Conservation (phyloP, 2,888 invertebrate species). For the Polietes domitor region DNA sequence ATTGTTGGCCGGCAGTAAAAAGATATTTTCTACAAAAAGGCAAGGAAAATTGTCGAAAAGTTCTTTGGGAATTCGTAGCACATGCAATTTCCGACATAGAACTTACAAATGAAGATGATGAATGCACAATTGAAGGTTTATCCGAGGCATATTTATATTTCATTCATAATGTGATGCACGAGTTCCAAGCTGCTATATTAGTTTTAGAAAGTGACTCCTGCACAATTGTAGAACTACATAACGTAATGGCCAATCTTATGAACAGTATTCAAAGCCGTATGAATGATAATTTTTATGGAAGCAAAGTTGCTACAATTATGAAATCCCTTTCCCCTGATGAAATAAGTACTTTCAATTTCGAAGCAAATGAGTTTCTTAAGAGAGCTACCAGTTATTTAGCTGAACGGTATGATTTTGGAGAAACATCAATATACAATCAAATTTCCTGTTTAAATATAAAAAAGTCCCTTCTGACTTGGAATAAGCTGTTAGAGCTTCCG, state of each 20-base stretch:
- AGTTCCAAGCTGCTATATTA: background rate
- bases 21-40: slow-evolving; percentile 43
- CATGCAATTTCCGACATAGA: slow-evolving; percentile 35
- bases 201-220: slow-evolving; percentile 31
- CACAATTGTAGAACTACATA: background rate
- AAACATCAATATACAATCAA: background rate
- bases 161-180: slow-evolving; percentile 31
- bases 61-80: slow-evolving; percentile 51
- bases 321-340: background rate
- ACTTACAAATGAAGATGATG: background rate
- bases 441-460: background rate
- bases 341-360: background rate
- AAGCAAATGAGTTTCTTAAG: background rate
- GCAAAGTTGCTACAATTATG: background rate
- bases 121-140: too few relatives aligned
- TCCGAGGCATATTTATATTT: slow-evolving; percentile 30
- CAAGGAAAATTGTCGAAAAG: slow-evolving; percentile 42
- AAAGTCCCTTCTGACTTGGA: background rate
- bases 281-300: background rate
- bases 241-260: background rate
- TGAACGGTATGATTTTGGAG: background rate
- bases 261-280: background rate
- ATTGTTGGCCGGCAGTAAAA: slow-evolving; percentile 59
- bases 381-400: background rate
- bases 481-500: background rate